A percentile compares a stretch with the other conserved stretches of the same genome.
phyloP scores from a whole-genome alignment of 2,888 invertebrate species.

The Hyposoter dolosus region DNA sequence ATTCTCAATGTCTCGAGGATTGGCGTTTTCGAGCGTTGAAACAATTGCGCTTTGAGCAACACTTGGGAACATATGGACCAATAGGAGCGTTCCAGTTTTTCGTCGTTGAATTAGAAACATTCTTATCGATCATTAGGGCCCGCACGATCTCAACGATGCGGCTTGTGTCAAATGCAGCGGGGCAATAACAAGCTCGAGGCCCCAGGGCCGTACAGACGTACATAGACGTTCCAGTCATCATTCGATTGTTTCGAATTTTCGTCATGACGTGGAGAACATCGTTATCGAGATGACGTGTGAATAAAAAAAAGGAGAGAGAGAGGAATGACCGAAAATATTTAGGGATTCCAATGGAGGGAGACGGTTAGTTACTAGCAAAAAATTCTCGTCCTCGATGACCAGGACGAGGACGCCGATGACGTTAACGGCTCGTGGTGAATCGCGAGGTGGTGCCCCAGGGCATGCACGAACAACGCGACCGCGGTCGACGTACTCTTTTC shows the following conservation, averaged over 20 bases:
- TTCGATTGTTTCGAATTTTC: not conserved
- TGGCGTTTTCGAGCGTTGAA: not conserved
- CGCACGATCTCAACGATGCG: not conserved
- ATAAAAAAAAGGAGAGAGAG: not conserved
- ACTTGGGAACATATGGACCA: not conserved
- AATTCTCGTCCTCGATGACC: slow-evolving; percentile 8
- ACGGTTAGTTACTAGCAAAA: not conserved
- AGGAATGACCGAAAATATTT: slow-evolving; percentile 24
- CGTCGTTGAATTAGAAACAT: not conserved
- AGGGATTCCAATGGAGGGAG: slow-evolving; percentile 25
- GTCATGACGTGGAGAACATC: not conserved
- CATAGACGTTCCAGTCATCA: not conserved
- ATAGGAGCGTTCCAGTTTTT: not conserved
- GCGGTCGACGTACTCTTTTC: slow-evolving; percentile 45
- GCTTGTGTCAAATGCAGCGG: not conserved
- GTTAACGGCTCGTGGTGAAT: slow-evolving; percentile 29
- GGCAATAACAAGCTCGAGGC: not conserved
- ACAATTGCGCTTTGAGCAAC: not conserved
- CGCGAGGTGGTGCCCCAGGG: slow-evolving; percentile 32
- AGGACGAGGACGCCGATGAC: slow-evolving; percentile 18
- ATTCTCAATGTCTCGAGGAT: not conserved
- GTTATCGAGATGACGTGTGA: not conserved
- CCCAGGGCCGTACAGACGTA: not conserved
- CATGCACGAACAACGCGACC: slow-evolving; percentile 37
- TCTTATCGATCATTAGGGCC: not conserved